A percentile compares a stretch with the other conserved stretches of the same genome.
These are phyloP conservation scores for Drosophila ogumai DNA, from an alignment of 1,140 invertebrate genomes.

Conservation along the genomic window DNA sequence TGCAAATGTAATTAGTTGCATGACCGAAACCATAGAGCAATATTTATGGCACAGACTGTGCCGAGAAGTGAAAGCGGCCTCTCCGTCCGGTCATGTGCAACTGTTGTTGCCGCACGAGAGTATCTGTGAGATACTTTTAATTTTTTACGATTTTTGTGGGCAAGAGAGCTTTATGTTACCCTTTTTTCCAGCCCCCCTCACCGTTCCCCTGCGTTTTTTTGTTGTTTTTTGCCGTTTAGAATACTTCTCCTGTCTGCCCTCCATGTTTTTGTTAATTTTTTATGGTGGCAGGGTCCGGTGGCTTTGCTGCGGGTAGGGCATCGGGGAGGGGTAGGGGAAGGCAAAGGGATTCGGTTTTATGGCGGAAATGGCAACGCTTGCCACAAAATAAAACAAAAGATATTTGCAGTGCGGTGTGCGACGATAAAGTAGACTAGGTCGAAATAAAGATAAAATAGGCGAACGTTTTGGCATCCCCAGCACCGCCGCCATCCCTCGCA, in stretches of 20 bases:
- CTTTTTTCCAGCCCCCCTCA: conserved; percentile 31
- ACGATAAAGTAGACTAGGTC: conserved; percentile 79
- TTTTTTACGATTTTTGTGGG: conserved; percentile 79
- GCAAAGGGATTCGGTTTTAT: conserved; percentile 64
- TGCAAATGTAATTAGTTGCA: conserved; percentile 82
- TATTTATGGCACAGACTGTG: conserved; percentile 78
- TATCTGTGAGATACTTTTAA: conserved; percentile 78
- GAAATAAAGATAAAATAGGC: conserved; percentile 78
- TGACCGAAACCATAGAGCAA: conserved; percentile 80
- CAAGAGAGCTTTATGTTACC: conserved; percentile 58
- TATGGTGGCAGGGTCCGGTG: conserved; percentile 63
- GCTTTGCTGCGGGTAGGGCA: conserved; percentile 19
- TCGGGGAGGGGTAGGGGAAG: neutral
- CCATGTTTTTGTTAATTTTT: conserved; percentile 78
- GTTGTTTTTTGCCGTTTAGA: conserved; percentile 54
- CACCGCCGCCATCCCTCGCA: neutral
- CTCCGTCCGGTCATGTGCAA: conserved; percentile 48
- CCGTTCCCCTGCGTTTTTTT: neutral
- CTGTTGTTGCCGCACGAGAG: conserved; percentile 53
- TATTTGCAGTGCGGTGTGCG: conserved; percentile 58
- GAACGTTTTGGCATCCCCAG: conserved; percentile 52
- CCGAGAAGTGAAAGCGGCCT: conserved; percentile 62
- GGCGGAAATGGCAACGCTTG: conserved; percentile 78
- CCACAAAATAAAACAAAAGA: conserved; percentile 81
- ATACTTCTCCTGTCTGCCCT: conserved; percentile 59